Percentiles rank a stretch among this genome's conserved stretches.
phyloP scores from a whole-genome alignment of 1,140 invertebrate species.

The Trichogramma pretiosum region DNA sequence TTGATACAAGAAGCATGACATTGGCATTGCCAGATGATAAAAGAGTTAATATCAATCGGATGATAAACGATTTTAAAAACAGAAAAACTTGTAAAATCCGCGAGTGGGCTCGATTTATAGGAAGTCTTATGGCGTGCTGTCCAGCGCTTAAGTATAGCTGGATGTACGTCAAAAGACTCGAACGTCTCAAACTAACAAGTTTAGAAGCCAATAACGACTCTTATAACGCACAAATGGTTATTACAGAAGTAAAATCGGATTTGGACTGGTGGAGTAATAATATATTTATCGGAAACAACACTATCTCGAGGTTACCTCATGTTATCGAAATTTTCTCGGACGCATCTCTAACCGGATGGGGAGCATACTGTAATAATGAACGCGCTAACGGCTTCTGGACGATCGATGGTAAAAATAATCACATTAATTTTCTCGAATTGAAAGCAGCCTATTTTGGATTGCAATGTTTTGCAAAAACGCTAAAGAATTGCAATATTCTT shows the following conservation, averaged over 20 bases:
- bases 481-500: neutral
- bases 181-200: no score
- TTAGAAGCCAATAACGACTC: no score
- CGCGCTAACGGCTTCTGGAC: neutral
- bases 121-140: neutral
- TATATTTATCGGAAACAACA: no score
- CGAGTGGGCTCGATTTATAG: neutral
- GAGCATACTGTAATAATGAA: neutral
- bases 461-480: neutral
- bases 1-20: conserved; percentile 1
- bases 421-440: neutral
- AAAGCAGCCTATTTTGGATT: neutral
- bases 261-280: no score
- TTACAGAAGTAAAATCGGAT: no score
- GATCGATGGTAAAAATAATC: neutral
- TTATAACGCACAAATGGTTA: no score
- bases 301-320: no score
- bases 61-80: neutral
- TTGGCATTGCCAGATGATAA: conserved; percentile 10
- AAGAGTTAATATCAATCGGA: neutral
- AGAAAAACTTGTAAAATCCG: neutral
- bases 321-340: no score
- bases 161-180: neutral
- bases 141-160: neutral
- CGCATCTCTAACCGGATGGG: no score